phyloP scores from a whole-genome alignment of 1,140 invertebrate species.

The Antheraea pernyi region DNA sequence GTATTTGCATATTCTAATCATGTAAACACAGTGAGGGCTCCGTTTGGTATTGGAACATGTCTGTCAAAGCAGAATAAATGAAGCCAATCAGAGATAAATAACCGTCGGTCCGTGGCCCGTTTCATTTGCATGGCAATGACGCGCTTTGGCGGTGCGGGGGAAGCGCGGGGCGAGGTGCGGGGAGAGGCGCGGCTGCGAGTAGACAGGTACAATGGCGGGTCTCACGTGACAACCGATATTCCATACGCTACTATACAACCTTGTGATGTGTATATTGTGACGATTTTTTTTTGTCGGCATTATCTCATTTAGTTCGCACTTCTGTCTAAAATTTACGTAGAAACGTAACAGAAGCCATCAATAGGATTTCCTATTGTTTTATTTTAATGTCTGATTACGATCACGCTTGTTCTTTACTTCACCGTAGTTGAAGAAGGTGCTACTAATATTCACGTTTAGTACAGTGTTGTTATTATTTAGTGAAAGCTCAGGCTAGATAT shows the following conservation, averaged over 20 bases:
- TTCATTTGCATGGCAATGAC: slow-evolving; percentile 72
- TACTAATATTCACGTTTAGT: no score
- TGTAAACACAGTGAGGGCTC: slow-evolving; percentile 45
- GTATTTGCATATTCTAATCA: slow-evolving; percentile 47
- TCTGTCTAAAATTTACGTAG: no score
- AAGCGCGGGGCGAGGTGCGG: slow-evolving; percentile 21
- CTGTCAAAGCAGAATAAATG: slow-evolving; percentile 68
- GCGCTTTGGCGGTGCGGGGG: slow-evolving; percentile 29
- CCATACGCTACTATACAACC: neutral
- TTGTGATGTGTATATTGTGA: no score
- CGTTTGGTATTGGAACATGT: slow-evolving; percentile 62
- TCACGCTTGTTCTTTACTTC: no score
- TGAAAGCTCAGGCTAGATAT: no score
- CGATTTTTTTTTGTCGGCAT: no score
- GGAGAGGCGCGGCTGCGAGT: slow-evolving; percentile 12
- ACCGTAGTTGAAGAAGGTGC: no score
- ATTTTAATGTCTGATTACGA: no score
- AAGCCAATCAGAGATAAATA: slow-evolving; percentile 75
- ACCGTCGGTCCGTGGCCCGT: slow-evolving; percentile 56
- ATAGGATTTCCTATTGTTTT: no score
- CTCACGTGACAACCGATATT: slow-evolving; percentile 42
- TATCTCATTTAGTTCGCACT: no score
- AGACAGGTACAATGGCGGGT: slow-evolving; percentile 40
- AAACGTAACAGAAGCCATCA: no score
- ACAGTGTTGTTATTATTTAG: no score